Percentiles rank a stretch among this genome's conserved stretches.
These are phyloP conservation scores for Bombus impatiens DNA, from an alignment of 1,140 invertebrate species.

Conservation along the genomic window DNA sequence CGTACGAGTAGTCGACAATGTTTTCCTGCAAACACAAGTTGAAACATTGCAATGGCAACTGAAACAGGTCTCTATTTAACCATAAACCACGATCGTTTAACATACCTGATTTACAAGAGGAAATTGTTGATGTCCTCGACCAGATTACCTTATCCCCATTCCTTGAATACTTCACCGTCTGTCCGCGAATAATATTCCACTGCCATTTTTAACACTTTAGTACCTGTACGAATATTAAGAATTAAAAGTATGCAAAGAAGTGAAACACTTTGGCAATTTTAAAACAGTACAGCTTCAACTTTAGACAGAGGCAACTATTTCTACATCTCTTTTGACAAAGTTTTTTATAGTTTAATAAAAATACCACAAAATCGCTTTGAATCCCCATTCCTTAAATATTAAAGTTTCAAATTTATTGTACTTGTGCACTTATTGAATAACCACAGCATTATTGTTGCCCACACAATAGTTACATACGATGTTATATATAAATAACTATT, in stretches of 20 bases:
- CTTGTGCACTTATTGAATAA: no score
- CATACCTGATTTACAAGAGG: slow-evolving; percentile 11
- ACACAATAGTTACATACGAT: neutral
- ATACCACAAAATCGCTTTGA: no score
- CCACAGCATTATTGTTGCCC: no score
- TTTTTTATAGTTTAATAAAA: no score
- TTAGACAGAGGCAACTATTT: no score
- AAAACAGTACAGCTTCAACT: no score
- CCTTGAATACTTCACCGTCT: slow-evolving; percentile 25
- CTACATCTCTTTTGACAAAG: no score
- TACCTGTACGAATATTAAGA: neutral
- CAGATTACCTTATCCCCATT: slow-evolving; percentile 64
- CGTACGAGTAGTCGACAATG: slow-evolving; percentile 84
- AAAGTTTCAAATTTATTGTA: no score
- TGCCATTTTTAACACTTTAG: neutral
- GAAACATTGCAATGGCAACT: slow-evolving; percentile 91
- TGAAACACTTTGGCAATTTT: no score
- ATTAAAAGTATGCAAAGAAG: no score
- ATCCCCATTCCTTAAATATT: neutral
- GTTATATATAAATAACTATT: no score
- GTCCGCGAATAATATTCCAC: neutral
- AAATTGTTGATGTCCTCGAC: slow-evolving; percentile 54
- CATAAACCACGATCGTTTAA: slow-evolving; percentile 27
- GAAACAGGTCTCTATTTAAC: slow-evolving; percentile 86
- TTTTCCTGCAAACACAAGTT: slow-evolving; percentile 88